Base-by-base conservation (phyloP, 2,113 vertebrate species). In the Vulpes lagopus region DNA sequence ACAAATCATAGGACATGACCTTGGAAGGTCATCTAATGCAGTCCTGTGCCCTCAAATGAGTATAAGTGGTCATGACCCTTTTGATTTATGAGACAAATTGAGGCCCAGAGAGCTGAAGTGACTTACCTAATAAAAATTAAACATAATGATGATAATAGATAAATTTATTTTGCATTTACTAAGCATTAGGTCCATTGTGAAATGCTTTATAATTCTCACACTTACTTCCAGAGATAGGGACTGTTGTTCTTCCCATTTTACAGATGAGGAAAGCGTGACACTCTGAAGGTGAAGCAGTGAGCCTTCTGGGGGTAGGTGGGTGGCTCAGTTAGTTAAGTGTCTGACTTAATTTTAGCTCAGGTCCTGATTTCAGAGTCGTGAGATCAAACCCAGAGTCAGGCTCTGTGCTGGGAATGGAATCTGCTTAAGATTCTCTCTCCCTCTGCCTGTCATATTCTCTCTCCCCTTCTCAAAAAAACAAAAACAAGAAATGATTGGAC, bases 401-500 rank as follows among this genome's bases (percentile, higher is more conserved):
- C 67, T 35, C 32, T 69, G 67, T 69, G n/a, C 20, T 69, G 67
- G 67, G 32, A 16, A 2, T 69, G 67, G 32, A 35, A 17, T 10
- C 67, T 69, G 67, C 17, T 69, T 69, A 69, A 69, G 67, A 69
- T 69, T 69, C 32, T 35, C 67, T 35, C 32, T 69, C n/a, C 67
- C 8, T 69, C 67, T 35, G 32, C 67, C 67, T n/a, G 3, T 35
- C 67, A 32, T 17, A 69, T 35, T 16, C 65, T n/a, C 1, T 3
- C 32, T n/a, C 67, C 20, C 16, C n/a, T 16, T 69, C 65, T 65
- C 15, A n/a, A 11, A 30, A 67, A n/a, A n/a, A 69, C 7, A 69
- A 69, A 69, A 9, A 9, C 30, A 17, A 65, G 51, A 96, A 94
- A 84, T 94, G 27, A 93, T 43, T 91, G 64, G 65, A 90, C 22